These are phyloP conservation scores for Haemorhous mexicanus DNA, from an alignment of 2,113 vertebrate genomes.

Conservation along the genomic window DNA sequence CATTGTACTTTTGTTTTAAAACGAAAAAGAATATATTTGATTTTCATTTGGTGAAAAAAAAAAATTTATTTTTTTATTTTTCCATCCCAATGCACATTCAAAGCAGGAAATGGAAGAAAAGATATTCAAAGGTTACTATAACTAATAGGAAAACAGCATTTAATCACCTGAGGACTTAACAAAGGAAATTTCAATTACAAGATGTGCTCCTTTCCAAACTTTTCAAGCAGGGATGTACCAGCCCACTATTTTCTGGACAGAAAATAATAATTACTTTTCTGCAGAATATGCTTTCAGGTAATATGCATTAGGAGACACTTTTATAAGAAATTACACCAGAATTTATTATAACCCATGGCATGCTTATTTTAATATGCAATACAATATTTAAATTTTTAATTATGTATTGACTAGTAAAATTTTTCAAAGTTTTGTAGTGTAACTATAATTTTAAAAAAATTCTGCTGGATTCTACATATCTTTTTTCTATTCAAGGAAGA, in stretches of 20 bases:
- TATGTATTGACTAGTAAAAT: neutral
- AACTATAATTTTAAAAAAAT: neutral
- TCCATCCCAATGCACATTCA: neutral
- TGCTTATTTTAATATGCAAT: neutral
- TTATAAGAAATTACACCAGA: neutral
- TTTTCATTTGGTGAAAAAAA: neutral
- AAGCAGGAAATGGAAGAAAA: neutral
- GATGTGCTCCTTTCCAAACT: neutral
- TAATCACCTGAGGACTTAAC: neutral
- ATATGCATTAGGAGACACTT: neutral
- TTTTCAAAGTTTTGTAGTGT: neutral
- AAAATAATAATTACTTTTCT: neutral
- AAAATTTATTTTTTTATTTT: accelerated
- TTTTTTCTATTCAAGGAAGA: neutral
- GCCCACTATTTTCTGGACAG: neutral
- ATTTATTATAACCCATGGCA: accelerated
- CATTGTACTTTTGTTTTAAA: neutral
- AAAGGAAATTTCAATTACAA: neutral
- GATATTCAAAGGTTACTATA: accelerated
- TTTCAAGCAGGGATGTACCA: neutral
- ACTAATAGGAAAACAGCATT: neutral
- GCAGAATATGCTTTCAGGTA: neutral
- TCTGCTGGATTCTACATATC: neutral
- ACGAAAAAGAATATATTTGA: neutral
- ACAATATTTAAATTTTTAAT: neutral